These are phyloP conservation scores for Pelusios castaneus DNA, from an alignment of 2,113 vertebrate genomes.

Conservation along the genomic window DNA sequence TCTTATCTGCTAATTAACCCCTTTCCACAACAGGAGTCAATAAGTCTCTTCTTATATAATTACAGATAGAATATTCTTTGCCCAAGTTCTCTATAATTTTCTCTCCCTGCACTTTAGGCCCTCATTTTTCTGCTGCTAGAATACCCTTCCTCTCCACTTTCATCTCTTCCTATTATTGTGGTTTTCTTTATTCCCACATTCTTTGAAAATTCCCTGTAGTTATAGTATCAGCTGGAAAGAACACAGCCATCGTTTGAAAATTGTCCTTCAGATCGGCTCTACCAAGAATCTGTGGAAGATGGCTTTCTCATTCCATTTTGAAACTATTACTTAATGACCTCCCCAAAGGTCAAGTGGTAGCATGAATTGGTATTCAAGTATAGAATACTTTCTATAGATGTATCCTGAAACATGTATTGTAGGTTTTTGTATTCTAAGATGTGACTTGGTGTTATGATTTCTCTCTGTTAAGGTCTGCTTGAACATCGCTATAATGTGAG, in stretches of 20 bases:
- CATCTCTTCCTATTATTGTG: not conserved
- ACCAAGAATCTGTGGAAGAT: constrained; percentile 17
- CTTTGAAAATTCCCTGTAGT: not conserved
- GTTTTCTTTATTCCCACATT: constrained; percentile 12
- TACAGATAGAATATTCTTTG: not conserved
- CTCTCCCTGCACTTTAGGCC: not conserved
- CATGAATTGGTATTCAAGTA: not conserved
- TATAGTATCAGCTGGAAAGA: not conserved
- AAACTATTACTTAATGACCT: constrained; percentile 14
- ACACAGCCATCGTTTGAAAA: not conserved
- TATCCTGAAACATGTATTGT: not conserved
- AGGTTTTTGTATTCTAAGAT: constrained; percentile 1
- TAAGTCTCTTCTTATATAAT: constrained; percentile 1
- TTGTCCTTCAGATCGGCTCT: constrained; percentile 20
- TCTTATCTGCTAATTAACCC: constrained; percentile 52
- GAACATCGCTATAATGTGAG: not conserved
- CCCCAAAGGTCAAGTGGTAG: constrained; percentile 40
- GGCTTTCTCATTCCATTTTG: not conserved
- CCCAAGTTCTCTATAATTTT: constrained; percentile 2
- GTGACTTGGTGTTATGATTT: constrained; percentile 3
- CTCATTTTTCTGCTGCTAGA: not conserved
- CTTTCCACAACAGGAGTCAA: constrained; percentile 40
- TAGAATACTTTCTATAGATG: not conserved
- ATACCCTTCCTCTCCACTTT: not conserved
- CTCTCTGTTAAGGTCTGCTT: not conserved